Evolutionary conservation across 1,140 invertebrate genomes (phyloP), one percentile per base, ranked within the genome.

Genomic region (Zaprionus camerounensis): DNA sequence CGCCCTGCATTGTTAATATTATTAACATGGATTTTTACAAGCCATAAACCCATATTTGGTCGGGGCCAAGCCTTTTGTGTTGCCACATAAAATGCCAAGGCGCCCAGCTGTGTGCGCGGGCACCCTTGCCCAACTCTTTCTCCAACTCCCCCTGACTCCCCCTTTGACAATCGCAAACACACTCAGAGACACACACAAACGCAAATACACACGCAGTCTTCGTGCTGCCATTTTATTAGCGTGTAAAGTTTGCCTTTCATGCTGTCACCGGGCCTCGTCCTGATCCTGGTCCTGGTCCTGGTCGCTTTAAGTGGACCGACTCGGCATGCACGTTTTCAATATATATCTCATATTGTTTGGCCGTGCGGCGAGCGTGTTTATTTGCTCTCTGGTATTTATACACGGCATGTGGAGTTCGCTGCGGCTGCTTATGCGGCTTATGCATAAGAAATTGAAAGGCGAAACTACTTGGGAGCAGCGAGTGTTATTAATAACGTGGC

Each of bases 1-100:
- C 63, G 66, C 71, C 62, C 66, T 44, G 62, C 65, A 84, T 90
- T 90, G 78, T 90, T 90, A 83, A 90, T 90, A 88, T 77, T 90
- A 90, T 90, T 90, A 90, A 90, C 85, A 90, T 90, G 85, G 85
- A 90, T 90, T 90, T 90, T 90, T 90, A 90, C 85, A 90, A 85
- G 85, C 85, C 85, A 90, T 90, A 90, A 90, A 90, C 85, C 85
- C 79, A 90, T 77, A 90, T 88, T 88, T 90, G 71, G 82, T 31
- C 68, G 36, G 17, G 76, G 76, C 83, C 83, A 88, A 83, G 84
- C 83, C 83, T 68, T 83, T 88, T 87, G 84, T 83, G 77, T 74
- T 61, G 84, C 73, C 73, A 66, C 80, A 87, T 87, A 87, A 87
- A 88, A 81, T 76, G 57, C 74, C 51, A 56, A 67, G 65, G 62